Evolutionary conservation across 2,113 vertebrate species (phyloP).

Genomic region (Ursus arctos): DNA sequence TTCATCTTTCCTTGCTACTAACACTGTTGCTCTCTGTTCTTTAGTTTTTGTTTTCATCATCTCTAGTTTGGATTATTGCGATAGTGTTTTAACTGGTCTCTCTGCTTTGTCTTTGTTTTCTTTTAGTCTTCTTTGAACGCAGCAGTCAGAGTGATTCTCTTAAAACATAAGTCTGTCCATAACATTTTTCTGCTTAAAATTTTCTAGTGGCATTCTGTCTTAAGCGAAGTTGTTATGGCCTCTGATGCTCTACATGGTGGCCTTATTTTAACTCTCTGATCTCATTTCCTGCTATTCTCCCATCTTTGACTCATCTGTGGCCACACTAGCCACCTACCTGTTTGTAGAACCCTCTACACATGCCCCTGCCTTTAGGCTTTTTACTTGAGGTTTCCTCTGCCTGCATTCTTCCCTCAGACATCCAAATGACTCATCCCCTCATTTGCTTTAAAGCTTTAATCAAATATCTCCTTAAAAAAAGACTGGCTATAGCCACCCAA

Average conservation of each 20-base stretch:
- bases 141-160: neutral
- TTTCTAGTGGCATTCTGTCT: neutral
- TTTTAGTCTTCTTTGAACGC: neutral
- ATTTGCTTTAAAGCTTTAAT: neutral
- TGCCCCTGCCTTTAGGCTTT: neutral
- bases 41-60: neutral
- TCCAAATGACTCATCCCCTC: neutral
- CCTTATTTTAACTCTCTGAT: neutral
- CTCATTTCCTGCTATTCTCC: neutral
- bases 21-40: neutral
- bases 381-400: neutral
- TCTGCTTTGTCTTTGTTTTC: neutral
- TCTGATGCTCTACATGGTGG: neutral
- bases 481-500: neutral
- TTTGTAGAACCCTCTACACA: neutral
- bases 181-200: neutral
- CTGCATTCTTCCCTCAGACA: neutral
- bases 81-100: neutral
- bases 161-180: neutral
- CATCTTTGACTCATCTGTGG: neutral
- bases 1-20: neutral
- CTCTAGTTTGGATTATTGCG: neutral
- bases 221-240: neutral
- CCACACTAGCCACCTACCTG: neutral
- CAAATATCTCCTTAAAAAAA: neutral